Evolutionary conservation across 1,140 invertebrate species (phyloP), one percentile per base, ranked within the genome.

Genomic region (Drosophila dunni): DNA sequence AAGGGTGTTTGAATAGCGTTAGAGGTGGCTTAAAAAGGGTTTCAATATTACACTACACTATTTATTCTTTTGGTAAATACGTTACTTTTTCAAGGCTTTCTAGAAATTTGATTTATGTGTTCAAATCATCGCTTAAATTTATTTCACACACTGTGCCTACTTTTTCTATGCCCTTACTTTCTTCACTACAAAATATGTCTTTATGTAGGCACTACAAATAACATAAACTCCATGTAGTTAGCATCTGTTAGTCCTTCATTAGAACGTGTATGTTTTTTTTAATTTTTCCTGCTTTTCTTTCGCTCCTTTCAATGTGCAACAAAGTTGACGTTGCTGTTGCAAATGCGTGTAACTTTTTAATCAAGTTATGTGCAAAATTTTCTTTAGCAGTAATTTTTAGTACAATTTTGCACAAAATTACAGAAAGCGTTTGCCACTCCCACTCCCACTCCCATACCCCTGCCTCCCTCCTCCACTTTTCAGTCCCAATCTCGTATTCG

Each of bases 301-400:
- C 45, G 34, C 54, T 62, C 48, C 44, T 70, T 48, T 63, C 53
- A 58, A 24, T 44, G 24, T 77, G 58, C 73, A 60, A 80, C 83
- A 88, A 86, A 86, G 83, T 86, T 85, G 53, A 53, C 50, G 48
- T 3, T 10, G 34, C 29, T 36, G 79, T 72, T 84, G 53, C 72
- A 81, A 83, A 82, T 88, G 88, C 83, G 81, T 89, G 89, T 84
- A 91, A 91, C 88, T 91, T 91, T 91, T 91, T 91, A 91, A 91
- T 91, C 89, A 91, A 91, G 91, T 91, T 91, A 91, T 91, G 75
- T 82, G 78, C 70, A 83, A 91, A 29, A 91, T 91, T 91, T 91
- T 91, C 81, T 89, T 85, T 84, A 71, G 83, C 75, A 75, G 78
- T 89, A 91, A 91, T 84, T 91, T 91, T 88, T 77, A 89, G 75